Percentiles rank a stretch among this genome's conserved stretches.
These are phyloP conservation scores for Lepidocyrtoides sp. DNA, from an alignment of 2,888 invertebrate species.

Conservation along the genomic window DNA sequence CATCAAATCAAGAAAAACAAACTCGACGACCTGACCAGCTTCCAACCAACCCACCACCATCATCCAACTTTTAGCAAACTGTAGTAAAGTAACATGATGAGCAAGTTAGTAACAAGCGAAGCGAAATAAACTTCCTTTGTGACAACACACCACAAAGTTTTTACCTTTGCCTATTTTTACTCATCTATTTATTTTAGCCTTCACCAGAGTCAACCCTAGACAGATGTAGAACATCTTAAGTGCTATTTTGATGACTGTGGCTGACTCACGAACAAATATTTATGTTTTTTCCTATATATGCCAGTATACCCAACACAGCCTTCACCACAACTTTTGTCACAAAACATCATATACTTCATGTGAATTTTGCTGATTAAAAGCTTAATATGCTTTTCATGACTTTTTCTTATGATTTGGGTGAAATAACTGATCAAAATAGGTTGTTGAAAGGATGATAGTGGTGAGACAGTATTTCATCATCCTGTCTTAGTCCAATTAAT, in stretches of 20 bases:
- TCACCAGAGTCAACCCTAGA: neutral
- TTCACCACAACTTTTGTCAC: neutral
- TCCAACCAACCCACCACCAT: constrained; percentile 6
- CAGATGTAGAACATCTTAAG: neutral
- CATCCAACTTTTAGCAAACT: neutral
- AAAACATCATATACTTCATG: neutral
- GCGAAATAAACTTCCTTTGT: neutral
- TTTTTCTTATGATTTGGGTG: neutral
- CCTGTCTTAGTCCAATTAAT: constrained; percentile 52
- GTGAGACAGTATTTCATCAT: neutral
- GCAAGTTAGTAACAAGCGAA: neutral
- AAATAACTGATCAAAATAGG: neutral
- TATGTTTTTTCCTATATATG: too few relatives aligned
- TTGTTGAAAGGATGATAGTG: neutral
- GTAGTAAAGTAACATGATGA: neutral
- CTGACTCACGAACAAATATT: constrained; percentile 32
- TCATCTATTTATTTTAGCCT: neutral
- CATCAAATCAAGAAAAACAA: constrained; percentile 35
- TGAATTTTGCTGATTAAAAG: neutral
- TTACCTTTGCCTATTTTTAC: constrained; percentile 13
- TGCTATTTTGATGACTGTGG: neutral
- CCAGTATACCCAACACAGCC: neutral
- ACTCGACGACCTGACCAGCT: neutral
- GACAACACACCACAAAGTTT: constrained; percentile 3
- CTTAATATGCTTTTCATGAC: neutral